Base-by-base conservation (phyloP, 2,113 vertebrate genomes). In the Oostethus manadensis region DNA sequence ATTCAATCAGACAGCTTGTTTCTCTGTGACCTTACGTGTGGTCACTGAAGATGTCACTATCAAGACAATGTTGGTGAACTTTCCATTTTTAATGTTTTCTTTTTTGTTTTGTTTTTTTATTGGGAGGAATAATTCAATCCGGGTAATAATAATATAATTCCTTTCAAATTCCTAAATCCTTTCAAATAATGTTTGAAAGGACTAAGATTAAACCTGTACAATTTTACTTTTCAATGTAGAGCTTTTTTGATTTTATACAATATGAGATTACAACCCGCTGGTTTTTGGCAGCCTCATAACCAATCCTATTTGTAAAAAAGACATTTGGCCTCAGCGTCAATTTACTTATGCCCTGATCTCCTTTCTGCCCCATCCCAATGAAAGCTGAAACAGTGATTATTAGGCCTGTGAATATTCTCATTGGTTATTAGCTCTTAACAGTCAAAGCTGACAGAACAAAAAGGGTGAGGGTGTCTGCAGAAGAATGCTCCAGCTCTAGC, bases 1-100 rank as follows among this genome's bases (percentile, higher is more conserved):
- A 81, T 63, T 78, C 80, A 82, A 72, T 84, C 43, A 77, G 84
- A 84, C 84, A 78, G 80, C 64, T 50, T 46, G 47, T 81, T 80
- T 77, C 55, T 65, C 76, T 58, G 76, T 66, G 58, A 71, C 77
- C 77, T 76, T 69, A 54, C 63, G 62, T 51, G 64, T 57, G 29
- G 51, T 67, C 51, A 58, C 42, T 56, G 68, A 64, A 40, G 55
- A 47, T 54, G 62, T 60, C 48, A 10, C 22, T 50, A 16, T 50
- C 21, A 50, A 22, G 48, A 21, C 48, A 6, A 23, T 23, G 20
- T 35, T 44, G 4, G 48, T 57, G 29, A 38, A 70, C 6, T 23
- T 46, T 26, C 60, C 55, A 64, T 75, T 65, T 6, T 26, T 1
- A 49, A 40, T 23, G 15, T 40, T 40, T 1, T n/a, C 17, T 51